Evolutionary conservation across 1,140 invertebrate species (phyloP), one percentile per base, ranked within the genome.

Genomic region (Heliconius nattereri): DNA sequence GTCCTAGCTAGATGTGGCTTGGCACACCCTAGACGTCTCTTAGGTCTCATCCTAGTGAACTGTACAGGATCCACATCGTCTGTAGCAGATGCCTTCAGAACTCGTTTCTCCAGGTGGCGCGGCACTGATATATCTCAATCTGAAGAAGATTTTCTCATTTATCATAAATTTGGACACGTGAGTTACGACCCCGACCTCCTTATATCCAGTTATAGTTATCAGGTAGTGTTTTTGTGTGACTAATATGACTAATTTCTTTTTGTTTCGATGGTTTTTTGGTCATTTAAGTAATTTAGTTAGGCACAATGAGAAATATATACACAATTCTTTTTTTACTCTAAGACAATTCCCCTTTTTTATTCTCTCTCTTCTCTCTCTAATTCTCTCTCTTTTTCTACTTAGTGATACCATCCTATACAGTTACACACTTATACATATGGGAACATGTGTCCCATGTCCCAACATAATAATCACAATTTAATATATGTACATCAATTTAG

Each of bases 81-180:
- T 16, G 97, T 98, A 49, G 96, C 98, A 90, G 98, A 98, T 88
- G 97, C 97, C 83, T 97, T 98, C 90, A 97, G 97, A 87, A 97
- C 97, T 85, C 97, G 98, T 95, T 96, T 98, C 88, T 97, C 97
- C 73, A 96, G 96, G 85, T 97, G 97, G 97, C 96, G 96, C 81
- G 96, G 96, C 52, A 94, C 96, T 26, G 95, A 96, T 83, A 96
- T 98, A 88, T 97, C 97, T 32, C 96, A 97, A 84, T 97, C 96
- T 2, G 97, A 97, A 72, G 97, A 97, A 92, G 97, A 97, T 85
- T 98, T 97, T 92, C 95, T 98, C 78, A 96, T 98, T 80, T 97
- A 98, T 90, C 98, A 98, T 92, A 98, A 98, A 95, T 98, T 98
- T 94, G 98, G 98, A 91, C 96, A 97, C 93, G 98, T 98, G 96